Evolutionary conservation across 2,797 vertebrate genomes (phyloP), one percentile per base, ranked within the genome.

Genomic region (Oryzias sinensis): DNA sequence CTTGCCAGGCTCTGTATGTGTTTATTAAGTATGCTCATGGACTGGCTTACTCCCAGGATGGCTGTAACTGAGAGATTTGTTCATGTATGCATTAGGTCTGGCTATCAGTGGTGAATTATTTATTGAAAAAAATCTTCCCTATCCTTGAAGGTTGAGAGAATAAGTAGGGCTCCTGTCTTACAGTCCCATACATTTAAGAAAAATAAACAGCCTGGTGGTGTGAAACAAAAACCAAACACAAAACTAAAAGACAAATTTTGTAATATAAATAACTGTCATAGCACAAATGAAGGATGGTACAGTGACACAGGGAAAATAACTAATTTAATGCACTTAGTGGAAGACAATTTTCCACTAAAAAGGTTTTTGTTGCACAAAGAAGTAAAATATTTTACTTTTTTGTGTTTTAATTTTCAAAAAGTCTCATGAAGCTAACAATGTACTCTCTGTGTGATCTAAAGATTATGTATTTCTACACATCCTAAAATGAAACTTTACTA

Each of bases 21-120:
- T 91, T 90, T 91, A 91, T 89, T 83, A 87, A 89, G 82, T 82
- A 87, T 62, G 83, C 84, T 87, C 82, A 74, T 63, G 81, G 80
- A 81, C 86, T 85, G 85, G 81, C 83, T 70, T 73, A 59, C 71
- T 90, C 90, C 87, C 88, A 87, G 68, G 83, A 89, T 83, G 82
- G 77, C 78, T 90, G 87, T 88, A 88, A 89, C 85, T 72, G 84
- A 87, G 86, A 88, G 81, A 88, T 87, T 86, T 82, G 79, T 88
- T 89, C 83, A 73, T 87, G 87, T 87, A 83, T 85, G 82, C 89
- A 90, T 88, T 85, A 88, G 81, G 60, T 74, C 83, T 73, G 82
- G 84, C 87, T 87, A 87, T 86, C 81, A 70, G 66, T 78, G 69
- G 81, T 91, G 87, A 91, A 91, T 91, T 89, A 91, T 89, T 90